phyloP scores from a whole-genome alignment of 1,140 invertebrate species.

The Propsilocerus akamusi region DNA sequence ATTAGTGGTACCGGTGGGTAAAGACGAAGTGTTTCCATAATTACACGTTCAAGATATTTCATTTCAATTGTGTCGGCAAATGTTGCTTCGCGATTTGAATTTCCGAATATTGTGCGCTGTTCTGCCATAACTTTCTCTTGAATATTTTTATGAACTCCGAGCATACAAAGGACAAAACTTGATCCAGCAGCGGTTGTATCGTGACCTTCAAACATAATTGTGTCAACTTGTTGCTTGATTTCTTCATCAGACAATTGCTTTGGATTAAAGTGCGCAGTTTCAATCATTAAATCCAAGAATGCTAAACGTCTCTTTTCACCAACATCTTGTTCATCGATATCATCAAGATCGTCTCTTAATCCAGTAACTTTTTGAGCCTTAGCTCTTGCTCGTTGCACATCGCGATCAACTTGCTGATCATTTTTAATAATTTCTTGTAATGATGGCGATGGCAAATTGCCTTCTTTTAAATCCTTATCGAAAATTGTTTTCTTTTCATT shows the following conservation, averaged over 20 bases:
- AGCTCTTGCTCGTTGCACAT: constrained; percentile 17
- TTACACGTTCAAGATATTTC: constrained; percentile 58
- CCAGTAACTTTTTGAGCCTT: constrained; percentile 26
- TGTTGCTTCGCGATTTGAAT: constrained; percentile 42
- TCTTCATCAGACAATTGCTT: constrained; percentile 29
- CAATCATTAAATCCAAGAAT: constrained; percentile 41
- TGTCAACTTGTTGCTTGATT: constrained; percentile 57
- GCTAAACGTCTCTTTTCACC: constrained; percentile 29
- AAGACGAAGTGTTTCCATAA: constrained; percentile 55
- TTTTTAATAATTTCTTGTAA: constrained; percentile 14
- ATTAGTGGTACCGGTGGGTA: constrained; percentile 63
- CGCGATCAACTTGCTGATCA: constrained; percentile 12
- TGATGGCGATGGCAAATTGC: constrained; percentile 22
- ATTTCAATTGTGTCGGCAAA: constrained; percentile 49
- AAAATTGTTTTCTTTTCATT: constrained; percentile 32
- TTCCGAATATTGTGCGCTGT: constrained; percentile 54
- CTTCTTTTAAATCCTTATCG: constrained; percentile 26
- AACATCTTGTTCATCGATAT: constrained; percentile 49
- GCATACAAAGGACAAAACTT: constrained; percentile 35
- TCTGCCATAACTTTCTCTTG: constrained; percentile 29
- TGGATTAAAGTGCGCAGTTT: constrained; percentile 16
- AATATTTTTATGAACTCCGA: constrained; percentile 37
- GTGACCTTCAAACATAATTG: constrained; percentile 57
- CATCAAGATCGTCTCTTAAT: constrained; percentile 47
- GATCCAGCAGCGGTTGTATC: constrained; percentile 49